phyloP scores from a whole-genome alignment of 2,888 invertebrate genomes.

The Eristalis arbustorum region DNA sequence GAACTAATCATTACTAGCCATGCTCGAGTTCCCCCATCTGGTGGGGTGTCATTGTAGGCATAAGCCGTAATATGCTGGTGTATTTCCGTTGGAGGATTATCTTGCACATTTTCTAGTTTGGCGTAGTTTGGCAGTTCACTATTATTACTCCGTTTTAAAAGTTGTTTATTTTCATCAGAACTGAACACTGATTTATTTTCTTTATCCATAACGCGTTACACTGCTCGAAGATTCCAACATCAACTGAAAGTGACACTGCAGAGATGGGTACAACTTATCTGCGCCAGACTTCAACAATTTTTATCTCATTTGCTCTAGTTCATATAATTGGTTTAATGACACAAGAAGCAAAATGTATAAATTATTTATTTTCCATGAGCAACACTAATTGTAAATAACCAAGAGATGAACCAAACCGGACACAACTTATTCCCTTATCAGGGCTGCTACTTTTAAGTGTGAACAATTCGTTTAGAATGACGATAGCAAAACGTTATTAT shows the following conservation, averaged over 20 bases:
- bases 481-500: conserved; percentile 10
- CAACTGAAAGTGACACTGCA: conserved; percentile 20
- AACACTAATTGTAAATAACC: not conserved
- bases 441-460: not conserved
- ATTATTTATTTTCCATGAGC: conserved; percentile 1
- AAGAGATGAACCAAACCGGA: not conserved
- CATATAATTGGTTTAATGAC: conserved; percentile 25
- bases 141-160: not conserved
- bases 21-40: conserved; percentile 61
- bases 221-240: conserved; percentile 1
- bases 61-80: conserved; percentile 37
- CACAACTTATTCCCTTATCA: conserved; percentile 5
- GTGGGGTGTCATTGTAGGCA: conserved; percentile 21
- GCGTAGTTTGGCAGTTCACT: not conserved
- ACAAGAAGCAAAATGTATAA: conserved; percentile 7
- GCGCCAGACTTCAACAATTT: conserved; percentile 5
- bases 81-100: conserved; percentile 24
- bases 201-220: conserved; percentile 37
- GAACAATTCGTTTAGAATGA: conserved; percentile 29
- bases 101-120: not conserved
- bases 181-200: not conserved
- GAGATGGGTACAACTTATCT: conserved; percentile 43
- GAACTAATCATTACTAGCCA: conserved; percentile 64
- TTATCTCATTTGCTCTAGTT: conserved; percentile 55
- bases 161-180: conserved; percentile 19